A percentile compares a stretch with the other conserved stretches of the same genome.
Evolutionary conservation across 1,140 invertebrate species (phyloP).

Genomic region (Bombus sylvicola): DNA sequence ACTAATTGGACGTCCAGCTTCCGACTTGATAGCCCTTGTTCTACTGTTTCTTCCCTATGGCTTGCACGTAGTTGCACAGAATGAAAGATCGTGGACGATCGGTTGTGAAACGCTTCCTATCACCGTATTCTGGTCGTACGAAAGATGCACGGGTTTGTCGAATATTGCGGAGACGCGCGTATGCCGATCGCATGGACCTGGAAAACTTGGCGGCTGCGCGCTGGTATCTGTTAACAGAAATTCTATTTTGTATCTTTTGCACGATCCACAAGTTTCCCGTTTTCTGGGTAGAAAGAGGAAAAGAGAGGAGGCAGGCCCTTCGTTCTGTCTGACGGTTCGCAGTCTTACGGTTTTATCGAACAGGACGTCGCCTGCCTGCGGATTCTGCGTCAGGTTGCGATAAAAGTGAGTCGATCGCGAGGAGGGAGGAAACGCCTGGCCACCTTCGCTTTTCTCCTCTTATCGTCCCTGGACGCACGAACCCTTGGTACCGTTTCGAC

Average conservation of each 20-base stretch:
- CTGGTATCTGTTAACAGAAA: no score
- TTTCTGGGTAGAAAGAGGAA: neutral
- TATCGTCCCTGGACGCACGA: no score
- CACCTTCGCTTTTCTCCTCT: neutral
- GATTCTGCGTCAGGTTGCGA: slow-evolving; percentile 23
- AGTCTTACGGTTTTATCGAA: slow-evolving; percentile 41
- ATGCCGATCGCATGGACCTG: neutral
- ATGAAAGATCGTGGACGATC: no score
- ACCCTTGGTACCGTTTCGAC: neutral
- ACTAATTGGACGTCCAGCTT: neutral
- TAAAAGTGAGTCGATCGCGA: neutral
- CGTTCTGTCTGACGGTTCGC: neutral
- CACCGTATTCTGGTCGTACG: no score
- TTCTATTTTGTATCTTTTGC: neutral
- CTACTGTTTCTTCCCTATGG: no score
- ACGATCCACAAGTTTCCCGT: neutral
- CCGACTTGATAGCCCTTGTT: neutral
- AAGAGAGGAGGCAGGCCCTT: neutral
- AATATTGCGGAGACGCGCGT: no score
- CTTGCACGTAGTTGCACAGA: no score
- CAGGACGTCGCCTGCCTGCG: slow-evolving; percentile 14
- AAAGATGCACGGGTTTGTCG: no score
- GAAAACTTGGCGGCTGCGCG: neutral
- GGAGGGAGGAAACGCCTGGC: neutral
- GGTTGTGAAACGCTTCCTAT: no score